Base-by-base conservation (phyloP, 2,888 invertebrate genomes). In the Noctua janthina region DNA sequence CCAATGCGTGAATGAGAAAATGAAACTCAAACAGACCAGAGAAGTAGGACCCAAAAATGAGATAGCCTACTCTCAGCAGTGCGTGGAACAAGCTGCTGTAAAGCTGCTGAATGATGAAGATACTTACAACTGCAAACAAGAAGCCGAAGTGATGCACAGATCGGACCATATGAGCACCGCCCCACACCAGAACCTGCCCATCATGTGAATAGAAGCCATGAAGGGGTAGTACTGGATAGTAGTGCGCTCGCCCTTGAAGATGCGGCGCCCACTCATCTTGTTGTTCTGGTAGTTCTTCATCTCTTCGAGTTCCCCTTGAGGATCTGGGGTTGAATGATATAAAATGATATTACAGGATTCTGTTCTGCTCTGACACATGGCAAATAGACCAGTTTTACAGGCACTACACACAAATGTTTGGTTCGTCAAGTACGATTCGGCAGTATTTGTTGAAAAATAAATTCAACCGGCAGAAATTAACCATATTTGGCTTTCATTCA, bases 141-240 rank as follows among this genome's bases (percentile, higher is more conserved):
- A 93, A 0, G 96, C 96, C 0, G 96, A 95, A 0, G 96, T 96
- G 2, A 96, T 81, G 17, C 95, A 92, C 46, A 96, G 78, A 69
- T 96, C 96, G 0, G 92, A 88, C 92, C 93, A 94, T 79, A 95
- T 94, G 7, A 96, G 84, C 2, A 90, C 91, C 0, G 96, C 96
- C 0, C 96, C 96, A 79, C 96, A 96, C 96, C 96, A 96, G 88
- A 96, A 96, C 49, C 95, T 87, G 0, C 95, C 95, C 95, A 96
- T 94, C 3, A 96, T 91, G 72, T 96, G 96, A 1, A 96, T 88
- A 0, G 96, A 96, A 0, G 91, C 95, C 95, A 97, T 95, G 86
- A 96, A 97, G 0, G 96, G 96, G 76, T 95, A 96, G 83, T 94
- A 90, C 69, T 92, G 91, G 78, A 96, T 91, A 0, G 91, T 93